phyloP scores from a whole-genome alignment of 37 sponge, comb jelly and placozoan species.

The Ephydatia muelleri region DNA sequence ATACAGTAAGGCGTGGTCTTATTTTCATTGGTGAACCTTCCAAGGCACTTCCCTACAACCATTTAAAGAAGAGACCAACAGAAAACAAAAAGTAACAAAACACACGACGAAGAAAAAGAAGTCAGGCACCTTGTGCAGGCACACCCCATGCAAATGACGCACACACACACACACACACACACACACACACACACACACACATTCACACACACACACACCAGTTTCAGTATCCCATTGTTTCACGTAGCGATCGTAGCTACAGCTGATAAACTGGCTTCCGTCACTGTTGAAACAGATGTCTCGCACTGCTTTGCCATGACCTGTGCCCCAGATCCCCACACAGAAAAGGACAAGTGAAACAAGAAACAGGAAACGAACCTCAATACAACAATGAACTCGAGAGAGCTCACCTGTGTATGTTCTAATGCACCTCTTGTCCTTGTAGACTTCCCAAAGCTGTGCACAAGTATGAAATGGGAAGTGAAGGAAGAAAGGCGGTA shows the following conservation, averaged over 20 bases:
- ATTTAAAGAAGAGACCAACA: not conserved
- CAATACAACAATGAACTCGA: not conserved
- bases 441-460: constrained; percentile 96
- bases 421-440: constrained; percentile 81
- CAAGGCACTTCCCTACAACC: constrained; percentile 69
- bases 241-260: constrained; percentile 86
- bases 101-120: no score
- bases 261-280: constrained; percentile 92
- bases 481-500: no score
- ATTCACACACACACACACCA: constrained; percentile 42
- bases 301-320: constrained; percentile 93
- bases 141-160: not conserved
- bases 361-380: not conserved
- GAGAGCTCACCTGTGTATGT: constrained; percentile 73
- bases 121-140: no score
- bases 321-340: constrained; percentile 17
- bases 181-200: constrained; percentile 47
- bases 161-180: constrained; percentile 1
- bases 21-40: constrained; percentile 65
- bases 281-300: constrained; percentile 92
- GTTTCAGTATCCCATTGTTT: constrained; percentile 99
- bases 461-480: no score
- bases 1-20: constrained; percentile 95
- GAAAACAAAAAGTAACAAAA: no score
- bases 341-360: no score